Evolutionary conservation across 2,113 vertebrate genomes (phyloP).

Genomic region (Galeopterus variegatus): DNA sequence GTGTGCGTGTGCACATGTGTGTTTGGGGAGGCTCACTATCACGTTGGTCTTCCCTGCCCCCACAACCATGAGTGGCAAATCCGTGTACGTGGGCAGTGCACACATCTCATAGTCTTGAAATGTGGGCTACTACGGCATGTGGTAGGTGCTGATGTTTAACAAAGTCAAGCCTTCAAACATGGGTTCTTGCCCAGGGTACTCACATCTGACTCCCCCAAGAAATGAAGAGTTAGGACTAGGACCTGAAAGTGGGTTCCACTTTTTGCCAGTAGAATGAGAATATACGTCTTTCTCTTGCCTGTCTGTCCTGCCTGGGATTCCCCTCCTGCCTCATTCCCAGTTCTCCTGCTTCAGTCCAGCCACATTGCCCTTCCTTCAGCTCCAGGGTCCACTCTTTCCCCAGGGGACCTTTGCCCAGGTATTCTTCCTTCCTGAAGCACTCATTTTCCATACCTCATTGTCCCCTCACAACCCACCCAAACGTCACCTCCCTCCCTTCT

Average conservation of each 20-base stretch:
- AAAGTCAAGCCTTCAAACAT: neutral
- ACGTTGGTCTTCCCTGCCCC: neutral
- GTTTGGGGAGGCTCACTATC: neutral
- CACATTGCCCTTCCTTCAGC: neutral
- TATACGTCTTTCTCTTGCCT: neutral
- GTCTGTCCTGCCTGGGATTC: neutral
- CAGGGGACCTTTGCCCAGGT: neutral
- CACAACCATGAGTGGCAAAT: neutral
- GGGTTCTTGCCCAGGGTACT: neutral
- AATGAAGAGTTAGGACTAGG: neutral
- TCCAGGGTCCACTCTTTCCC: too few species aligned
- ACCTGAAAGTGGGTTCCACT: neutral
- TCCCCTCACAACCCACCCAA: neutral
- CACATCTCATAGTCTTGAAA: neutral
- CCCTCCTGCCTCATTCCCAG: neutral
- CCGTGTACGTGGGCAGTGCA: neutral
- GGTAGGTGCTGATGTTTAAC: neutral
- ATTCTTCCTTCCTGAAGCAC: neutral
- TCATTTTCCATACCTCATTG: neutral
- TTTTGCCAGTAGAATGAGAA: neutral
- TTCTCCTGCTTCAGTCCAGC: neutral
- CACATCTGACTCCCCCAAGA: neutral
- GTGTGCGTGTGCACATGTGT: neutral
- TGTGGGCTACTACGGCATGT: fast-evolving
- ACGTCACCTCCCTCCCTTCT: neutral